phyloP scores from a whole-genome alignment of 2,797 vertebrate genomes.

The Poeciliopsis turneri region DNA sequence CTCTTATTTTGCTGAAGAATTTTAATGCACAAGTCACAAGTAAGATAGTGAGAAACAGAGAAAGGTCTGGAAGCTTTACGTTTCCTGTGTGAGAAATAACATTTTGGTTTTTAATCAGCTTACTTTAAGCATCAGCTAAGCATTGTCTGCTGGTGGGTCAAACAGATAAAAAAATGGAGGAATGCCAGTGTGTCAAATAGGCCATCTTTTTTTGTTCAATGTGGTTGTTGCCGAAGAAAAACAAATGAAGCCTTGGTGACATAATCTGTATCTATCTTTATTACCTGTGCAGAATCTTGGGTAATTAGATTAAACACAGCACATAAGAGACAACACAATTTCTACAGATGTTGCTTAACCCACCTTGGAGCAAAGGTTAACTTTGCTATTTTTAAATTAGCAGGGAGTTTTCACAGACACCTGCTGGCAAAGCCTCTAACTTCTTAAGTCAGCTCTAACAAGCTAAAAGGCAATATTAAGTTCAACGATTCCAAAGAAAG shows the following conservation, averaged over 20 bases:
- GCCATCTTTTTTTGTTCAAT: background rate
- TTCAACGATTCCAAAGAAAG: background rate
- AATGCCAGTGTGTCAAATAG: background rate
- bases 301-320: background rate
- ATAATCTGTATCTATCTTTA: background rate
- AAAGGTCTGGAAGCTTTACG: background rate
- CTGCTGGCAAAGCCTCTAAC: background rate
- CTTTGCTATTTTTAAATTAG: background rate
- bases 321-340: background rate
- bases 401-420: background rate
- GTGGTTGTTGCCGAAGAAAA: background rate
- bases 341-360: background rate
- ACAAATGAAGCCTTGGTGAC: background rate
- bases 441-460: too few species aligned
- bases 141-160: background rate
- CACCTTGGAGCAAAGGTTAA: background rate
- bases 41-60: background rate
- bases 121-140: background rate
- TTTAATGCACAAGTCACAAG: background rate
- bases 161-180: background rate
- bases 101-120: background rate
- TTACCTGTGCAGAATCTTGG: background rate
- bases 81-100: background rate
- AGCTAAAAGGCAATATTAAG: background rate
- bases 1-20: background rate